phyloP scores from a whole-genome alignment of 2,797 vertebrate genomes.

The Melanitta fusca region DNA sequence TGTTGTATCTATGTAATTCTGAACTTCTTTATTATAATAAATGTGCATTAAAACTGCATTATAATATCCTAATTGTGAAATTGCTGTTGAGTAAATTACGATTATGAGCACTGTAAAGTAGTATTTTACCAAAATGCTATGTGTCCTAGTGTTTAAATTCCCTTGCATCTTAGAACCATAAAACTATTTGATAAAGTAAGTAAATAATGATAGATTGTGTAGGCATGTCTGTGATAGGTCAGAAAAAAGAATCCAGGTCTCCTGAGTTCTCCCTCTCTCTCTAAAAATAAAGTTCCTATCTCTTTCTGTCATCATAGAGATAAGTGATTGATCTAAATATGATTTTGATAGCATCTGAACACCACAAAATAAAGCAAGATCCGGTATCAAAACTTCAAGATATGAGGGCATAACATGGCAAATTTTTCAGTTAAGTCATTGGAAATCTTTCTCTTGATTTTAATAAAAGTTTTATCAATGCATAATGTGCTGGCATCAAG shows the following conservation, averaged over 20 bases:
- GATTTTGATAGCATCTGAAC: not conserved
- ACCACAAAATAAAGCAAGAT: not conserved
- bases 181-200: slow-evolving; percentile 12
- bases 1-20: slow-evolving; percentile 36
- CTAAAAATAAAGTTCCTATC: not conserved
- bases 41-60: slow-evolving; percentile 37
- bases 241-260: not conserved
- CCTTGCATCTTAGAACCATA: not conserved
- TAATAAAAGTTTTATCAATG: not conserved
- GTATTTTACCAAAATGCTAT: not conserved
- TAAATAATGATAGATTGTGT: slow-evolving; percentile 13
- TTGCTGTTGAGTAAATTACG: slow-evolving; percentile 32
- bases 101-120: slow-evolving; percentile 11
- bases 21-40: slow-evolving; percentile 46
- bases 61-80: slow-evolving; percentile 42
- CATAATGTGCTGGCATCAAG: not conserved
- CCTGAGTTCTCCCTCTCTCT: not conserved
- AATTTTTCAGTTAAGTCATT: not conserved
- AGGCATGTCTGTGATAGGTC: not conserved
- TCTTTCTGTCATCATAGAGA: not conserved
- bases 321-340: not conserved
- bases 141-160: slow-evolving; percentile 18
- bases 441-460: not conserved
- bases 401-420: not conserved
- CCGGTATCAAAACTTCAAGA: not conserved